Evolutionary conservation across 2,888 invertebrate species (phyloP), one percentile per base, ranked within the genome.

Genomic region (Ditylenchus weischeri): DNA sequence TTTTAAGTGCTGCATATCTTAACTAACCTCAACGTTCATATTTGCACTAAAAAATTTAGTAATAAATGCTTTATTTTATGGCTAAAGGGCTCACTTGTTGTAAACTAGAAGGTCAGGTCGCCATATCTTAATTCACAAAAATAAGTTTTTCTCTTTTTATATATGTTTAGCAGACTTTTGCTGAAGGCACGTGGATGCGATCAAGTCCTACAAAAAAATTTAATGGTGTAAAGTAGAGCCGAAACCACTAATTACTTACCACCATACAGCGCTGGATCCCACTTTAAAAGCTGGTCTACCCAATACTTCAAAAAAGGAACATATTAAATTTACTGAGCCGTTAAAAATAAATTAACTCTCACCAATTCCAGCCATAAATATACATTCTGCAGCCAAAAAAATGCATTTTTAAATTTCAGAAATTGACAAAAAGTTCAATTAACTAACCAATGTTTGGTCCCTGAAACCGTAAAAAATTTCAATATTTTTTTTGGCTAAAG

Each of bases 71-170:
- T 54, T 19, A 78, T 54, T 10, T 15, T 15, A 7, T 5, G 54
- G 2, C 10, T 15, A 15, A 4, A 35, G 4, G 15, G 4, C 59
- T 35, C 35, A 75, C 59, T 78, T 79, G 65, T 79, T 81, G 66
- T 81, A 81, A 18, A 81, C 79, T 15, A 80, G 59, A 15, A 81
- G 77, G 61, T 81, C 81, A 5, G 81, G 81, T 57, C 76, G 77
- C 81, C 81, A 81, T 43, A 43, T 43, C 43, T 43, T 2, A 43
- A 43, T 43, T 4, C 43, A 43, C 3, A 15, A 43, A 15, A 43
- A 43, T 43, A 15, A 2, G 8, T 43, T 43, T 43, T 43, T 10
- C 3, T 15, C 2, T 43, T 43, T 43, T 10, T 43, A 13, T 8
- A 3, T 13, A 43, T 13, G 15, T 8, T 43, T 43, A 13, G 3